Evolutionary conservation across 2,888 invertebrate genomes (phyloP).

Genomic region (Pterobdella sp.): DNA sequence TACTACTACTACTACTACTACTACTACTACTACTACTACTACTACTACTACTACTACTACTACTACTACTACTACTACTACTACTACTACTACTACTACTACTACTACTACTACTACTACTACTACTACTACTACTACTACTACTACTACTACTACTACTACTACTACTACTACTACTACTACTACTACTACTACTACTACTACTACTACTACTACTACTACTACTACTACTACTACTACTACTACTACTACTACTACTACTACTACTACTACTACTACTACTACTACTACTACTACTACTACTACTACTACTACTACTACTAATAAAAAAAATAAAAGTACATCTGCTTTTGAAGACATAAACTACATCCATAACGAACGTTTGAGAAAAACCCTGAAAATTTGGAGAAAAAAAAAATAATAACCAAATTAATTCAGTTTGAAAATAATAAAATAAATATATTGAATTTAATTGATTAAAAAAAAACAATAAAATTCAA

Average conservation of each 20-base stretch:
- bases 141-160: not conserved
- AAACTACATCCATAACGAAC: not conserved
- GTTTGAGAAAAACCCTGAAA: not conserved
- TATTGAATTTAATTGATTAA: no score
- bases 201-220: not conserved
- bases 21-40: constrained; percentile 1
- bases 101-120: constrained; percentile 1
- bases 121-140: not conserved
- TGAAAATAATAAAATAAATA: no score
- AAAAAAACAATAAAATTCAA: no score
- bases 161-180: not conserved
- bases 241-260: constrained; percentile 1
- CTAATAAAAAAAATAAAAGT: no score
- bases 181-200: constrained; percentile 1
- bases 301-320: constrained; percentile 3
- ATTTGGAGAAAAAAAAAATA: no score
- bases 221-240: constrained; percentile 1
- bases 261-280: constrained; percentile 1
- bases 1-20: not conserved
- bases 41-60: constrained; percentile 1
- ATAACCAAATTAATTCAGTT: no score
- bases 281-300: constrained; percentile 1
- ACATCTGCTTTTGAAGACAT: not conserved
- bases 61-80: constrained; percentile 1
- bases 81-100: not conserved